Evolutionary conservation across 2,888 invertebrate genomes (phyloP).

Genomic region (Acleris holmiana): DNA sequence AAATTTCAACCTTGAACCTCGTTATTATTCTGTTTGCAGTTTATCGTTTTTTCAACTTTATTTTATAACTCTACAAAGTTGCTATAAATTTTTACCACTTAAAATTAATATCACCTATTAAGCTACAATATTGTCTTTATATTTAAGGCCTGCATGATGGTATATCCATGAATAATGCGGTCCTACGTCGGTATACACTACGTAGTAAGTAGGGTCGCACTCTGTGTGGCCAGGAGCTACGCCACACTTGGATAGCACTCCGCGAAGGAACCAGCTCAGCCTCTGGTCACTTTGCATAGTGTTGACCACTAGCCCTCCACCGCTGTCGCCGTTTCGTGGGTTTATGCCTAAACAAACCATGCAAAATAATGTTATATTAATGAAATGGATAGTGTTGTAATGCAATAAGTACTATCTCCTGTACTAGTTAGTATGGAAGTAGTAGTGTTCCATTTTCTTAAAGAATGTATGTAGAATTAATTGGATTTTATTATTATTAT

Average conservation of each 20-base stretch:
- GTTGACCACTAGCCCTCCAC: constrained; percentile 83
- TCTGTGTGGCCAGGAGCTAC: constrained; percentile 51
- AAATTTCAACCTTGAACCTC: constrained; percentile 12
- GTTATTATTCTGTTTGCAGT: background rate
- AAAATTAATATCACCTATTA: constrained; percentile 12
- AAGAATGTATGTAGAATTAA: too few relatives aligned
- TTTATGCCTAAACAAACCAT: constrained; percentile 68
- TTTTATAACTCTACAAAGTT: background rate
- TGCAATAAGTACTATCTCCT: too few relatives aligned
- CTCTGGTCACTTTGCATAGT: constrained; percentile 64
- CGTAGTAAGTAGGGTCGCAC: constrained; percentile 68
- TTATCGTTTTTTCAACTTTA: background rate
- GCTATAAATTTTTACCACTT: background rate
- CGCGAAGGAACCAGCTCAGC: constrained; percentile 72
- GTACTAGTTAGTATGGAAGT: too few relatives aligned
- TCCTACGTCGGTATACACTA: constrained; percentile 70
- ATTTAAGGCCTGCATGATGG: constrained; percentile 65
- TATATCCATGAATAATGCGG: constrained; percentile 76
- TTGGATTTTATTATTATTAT: too few relatives aligned
- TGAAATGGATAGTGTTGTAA: too few relatives aligned
- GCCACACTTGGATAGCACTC: constrained; percentile 72
- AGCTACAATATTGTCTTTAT: constrained; percentile 51
- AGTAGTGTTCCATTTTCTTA: too few relatives aligned
- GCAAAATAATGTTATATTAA: background rate
- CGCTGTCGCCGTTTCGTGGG: constrained; percentile 87